Evolutionary conservation across 2,888 invertebrate genomes (phyloP), one percentile per base, ranked within the genome.

Genomic region (Thereva unica): DNA sequence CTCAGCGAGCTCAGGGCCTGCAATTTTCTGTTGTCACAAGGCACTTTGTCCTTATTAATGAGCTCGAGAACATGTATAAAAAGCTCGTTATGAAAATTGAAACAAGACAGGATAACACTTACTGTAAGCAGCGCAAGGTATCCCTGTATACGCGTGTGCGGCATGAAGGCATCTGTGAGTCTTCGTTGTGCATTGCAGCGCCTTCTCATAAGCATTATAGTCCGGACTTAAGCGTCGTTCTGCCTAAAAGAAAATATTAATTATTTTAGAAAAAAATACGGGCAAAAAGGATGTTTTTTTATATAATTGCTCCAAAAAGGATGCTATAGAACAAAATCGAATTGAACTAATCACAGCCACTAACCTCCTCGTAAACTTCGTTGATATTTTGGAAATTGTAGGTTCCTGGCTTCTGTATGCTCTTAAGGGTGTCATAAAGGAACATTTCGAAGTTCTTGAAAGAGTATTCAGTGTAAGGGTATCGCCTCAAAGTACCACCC

Each of bases 141-240:
- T 81, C 34, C 80, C 80, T 3, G 94, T 94, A 77, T 95, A 95
- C 37, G 95, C 94, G 78, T 95, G 94, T 7, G 93, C 89, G 2
- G 94, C 93, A 77, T 95, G 95, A 77, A 90, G 89, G 81, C 95
- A 95, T 72, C 93, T 85, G 78, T 95, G 93, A 3, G 95, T 95
- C 75, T 90, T 90, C 72, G 89, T 91, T 9, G 92, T 92, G 78
- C 95, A 95, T 67, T 90, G 84, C 71, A 91, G 85, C 2, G 92
- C 91, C 78, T 92, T 91, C 73, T 89, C 89, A 61, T 79, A 80
- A 23, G 80, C 84, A 78, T 81, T 78, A 71, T 78, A 81, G 68
- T 81, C 81, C 53, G 81, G 81, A 68, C 80, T 81, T 47, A 85
- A 72, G 73, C 84, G 71, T 74, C 81, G 74, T 68, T 81, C 81